Evolutionary conservation across 2,797 vertebrate species (phyloP).

Genomic region (Alca torda): DNA sequence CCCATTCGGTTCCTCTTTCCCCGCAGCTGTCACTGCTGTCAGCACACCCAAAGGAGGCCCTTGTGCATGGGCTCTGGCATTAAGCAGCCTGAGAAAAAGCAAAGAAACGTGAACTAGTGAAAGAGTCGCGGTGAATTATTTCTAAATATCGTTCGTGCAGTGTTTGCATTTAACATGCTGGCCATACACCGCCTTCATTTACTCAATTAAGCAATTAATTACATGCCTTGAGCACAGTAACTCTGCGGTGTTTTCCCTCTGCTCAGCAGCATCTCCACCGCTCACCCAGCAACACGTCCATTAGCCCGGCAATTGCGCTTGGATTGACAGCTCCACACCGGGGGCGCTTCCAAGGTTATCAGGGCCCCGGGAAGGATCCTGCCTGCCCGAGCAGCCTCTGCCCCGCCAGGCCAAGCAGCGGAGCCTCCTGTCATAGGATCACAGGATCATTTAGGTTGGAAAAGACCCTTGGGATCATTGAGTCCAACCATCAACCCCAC

Average conservation of each 20-base stretch:
- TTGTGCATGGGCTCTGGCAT: background rate
- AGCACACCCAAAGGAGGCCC: background rate
- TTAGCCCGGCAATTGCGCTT: background rate
- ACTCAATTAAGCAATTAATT: slow-evolving; percentile 4
- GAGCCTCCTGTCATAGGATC: background rate
- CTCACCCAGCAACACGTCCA: background rate
- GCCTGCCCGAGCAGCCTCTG: background rate
- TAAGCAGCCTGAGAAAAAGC: background rate
- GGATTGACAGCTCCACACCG: background rate
- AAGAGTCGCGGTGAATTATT: background rate
- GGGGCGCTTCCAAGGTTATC: rapidly evolving
- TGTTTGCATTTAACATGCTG: background rate
- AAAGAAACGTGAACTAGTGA: rapidly evolving
- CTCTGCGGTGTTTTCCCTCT: background rate
- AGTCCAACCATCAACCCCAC: too few species aligned
- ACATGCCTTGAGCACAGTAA: background rate
- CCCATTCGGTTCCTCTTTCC: background rate
- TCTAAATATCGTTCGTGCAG: background rate
- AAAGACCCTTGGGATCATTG: too few species aligned
- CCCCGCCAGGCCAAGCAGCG: background rate
- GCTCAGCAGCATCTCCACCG: background rate
- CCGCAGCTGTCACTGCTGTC: slow-evolving; percentile 1
- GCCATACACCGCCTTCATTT: background rate
- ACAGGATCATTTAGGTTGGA: too few species aligned
- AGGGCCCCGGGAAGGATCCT: background rate